Evolutionary conservation across 64 coral and sea anemone genomes (phyloP).

Genomic region (Pocillopora damicornis): DNA sequence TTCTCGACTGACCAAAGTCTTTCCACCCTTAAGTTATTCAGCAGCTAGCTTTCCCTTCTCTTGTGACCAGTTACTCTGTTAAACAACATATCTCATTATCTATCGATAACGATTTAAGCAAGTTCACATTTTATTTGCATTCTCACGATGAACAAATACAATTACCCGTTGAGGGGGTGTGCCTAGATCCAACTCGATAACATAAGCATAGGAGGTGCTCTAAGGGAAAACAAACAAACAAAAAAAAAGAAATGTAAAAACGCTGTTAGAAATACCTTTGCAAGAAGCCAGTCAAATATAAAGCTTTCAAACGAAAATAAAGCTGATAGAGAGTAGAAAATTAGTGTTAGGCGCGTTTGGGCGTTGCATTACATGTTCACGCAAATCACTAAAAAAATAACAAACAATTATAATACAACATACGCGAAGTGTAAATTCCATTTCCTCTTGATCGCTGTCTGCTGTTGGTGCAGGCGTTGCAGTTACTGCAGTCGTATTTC

Average conservation of each 20-base stretch:
- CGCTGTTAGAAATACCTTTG: constrained; percentile 5
- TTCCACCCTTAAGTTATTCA: too few species aligned
- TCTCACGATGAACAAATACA: not conserved
- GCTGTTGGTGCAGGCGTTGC: not conserved
- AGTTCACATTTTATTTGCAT: not conserved
- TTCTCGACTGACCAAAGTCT: too few species aligned
- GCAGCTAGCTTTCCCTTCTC: too few species aligned
- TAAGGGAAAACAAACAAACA: constrained; percentile 43
- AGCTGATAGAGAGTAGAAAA: too few species aligned
- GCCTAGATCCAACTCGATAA: constrained; percentile 82
- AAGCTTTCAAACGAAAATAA: too few species aligned
- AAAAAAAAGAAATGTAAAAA: not conserved
- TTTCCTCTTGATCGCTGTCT: constrained; percentile 58
- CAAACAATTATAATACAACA: not conserved
- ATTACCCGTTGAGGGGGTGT: constrained; percentile 86
- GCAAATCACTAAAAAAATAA: not conserved
- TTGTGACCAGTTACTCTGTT: too few species aligned
- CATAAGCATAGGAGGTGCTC: constrained; percentile 95
- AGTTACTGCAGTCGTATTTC: not conserved
- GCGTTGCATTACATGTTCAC: not conserved
- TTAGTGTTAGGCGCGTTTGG: not conserved
- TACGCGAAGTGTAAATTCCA: constrained; percentile 79
- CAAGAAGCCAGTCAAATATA: not conserved
- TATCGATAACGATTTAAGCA: too few species aligned
- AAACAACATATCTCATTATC: too few species aligned